Evolutionary conservation across 2,888 invertebrate genomes (phyloP), one percentile per base, ranked within the genome.

Genomic region (Thymelicus acteon): DNA sequence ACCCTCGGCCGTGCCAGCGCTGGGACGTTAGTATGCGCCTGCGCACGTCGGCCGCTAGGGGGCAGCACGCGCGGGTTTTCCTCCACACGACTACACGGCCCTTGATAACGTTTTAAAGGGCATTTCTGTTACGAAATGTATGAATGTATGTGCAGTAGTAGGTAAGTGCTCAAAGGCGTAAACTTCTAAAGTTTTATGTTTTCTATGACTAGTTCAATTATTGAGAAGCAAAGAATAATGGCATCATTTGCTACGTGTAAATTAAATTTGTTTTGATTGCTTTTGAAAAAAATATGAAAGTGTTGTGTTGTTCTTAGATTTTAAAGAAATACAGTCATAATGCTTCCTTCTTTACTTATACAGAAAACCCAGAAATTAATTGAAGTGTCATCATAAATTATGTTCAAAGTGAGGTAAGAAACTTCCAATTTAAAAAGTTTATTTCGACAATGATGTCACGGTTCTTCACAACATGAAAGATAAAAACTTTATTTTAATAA

Each of bases 11-110:
- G 74, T 85, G 87, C 84, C 87, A 88, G 72, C 70, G 78, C 85
- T 85, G 81, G 87, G 88, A 85, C 87, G 72, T 90, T 89, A 80
- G 86, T 89, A 90, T 88, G 87, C 89, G 37, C 3, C 57, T 37
- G 15, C 57, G 57, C 66, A 19, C 40, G 48, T n/a, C n/a, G 24
- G 24, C 24, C 49, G 68, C 49, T 24, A 47, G 24, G 78, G 72
- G 60, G 13, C 72, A 67, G 80, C 77, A 76, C 72, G 54, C 48
- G 57, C 60, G 61, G 71, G 72, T 76, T 77, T 77, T 75, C 77
- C 77, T 77, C 75, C 7, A 65, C 24, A 47, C 57, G 67, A 72
- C 75, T 6, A 65, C 24, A 40, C 57, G 68, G 72, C 74, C 77
- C 77, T 75, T 75, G 75, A 70, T 72, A 58, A 54, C 37, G 65